Percentiles rank a stretch among this genome's conserved stretches.
phyloP scores from a whole-genome alignment of 1,140 invertebrate genomes.

The Geopemphigus sp. region DNA sequence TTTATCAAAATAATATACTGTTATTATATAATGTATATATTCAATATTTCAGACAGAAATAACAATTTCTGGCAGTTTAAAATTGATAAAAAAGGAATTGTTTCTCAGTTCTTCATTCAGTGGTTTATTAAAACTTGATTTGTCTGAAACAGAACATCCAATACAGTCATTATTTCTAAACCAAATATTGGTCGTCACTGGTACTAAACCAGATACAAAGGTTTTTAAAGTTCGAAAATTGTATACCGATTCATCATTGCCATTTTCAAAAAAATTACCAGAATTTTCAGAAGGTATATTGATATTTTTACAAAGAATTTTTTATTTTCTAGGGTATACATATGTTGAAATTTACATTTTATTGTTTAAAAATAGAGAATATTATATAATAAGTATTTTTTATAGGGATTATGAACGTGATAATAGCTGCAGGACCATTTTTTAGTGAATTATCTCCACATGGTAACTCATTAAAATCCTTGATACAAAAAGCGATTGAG shows the following conservation, averaged over 20 bases:
- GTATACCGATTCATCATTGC: slow-evolving; percentile 2
- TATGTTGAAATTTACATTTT: too few species aligned
- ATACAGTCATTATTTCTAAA: slow-evolving; percentile 16
- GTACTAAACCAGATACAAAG: slow-evolving; percentile 4
- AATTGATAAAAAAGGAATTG: slow-evolving; percentile 36
- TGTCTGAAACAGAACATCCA: not conserved
- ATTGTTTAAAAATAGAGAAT: not conserved
- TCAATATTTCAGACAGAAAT: slow-evolving; percentile 19
- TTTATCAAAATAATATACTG: too few species aligned
- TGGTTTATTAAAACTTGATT: slow-evolving; percentile 31
- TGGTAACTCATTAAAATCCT: slow-evolving; percentile 1
- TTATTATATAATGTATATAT: not conserved
- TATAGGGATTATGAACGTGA: slow-evolving; percentile 3
- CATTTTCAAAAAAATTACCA: slow-evolving; percentile 5
- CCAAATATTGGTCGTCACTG: slow-evolving; percentile 11
- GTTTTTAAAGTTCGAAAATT: slow-evolving; percentile 22
- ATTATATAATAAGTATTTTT: not conserved
- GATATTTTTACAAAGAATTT: not conserved
- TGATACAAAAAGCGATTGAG: slow-evolving; percentile 29
- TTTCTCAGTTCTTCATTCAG: not conserved
- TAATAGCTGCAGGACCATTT: slow-evolving; percentile 25
- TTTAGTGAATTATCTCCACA: slow-evolving; percentile 21
- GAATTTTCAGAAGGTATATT: not conserved
- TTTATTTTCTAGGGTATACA: too few species aligned
- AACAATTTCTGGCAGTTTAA: slow-evolving; percentile 28